Conservation (phyloP, 2,113 vertebrate species). For the Rynchops niger region DNA sequence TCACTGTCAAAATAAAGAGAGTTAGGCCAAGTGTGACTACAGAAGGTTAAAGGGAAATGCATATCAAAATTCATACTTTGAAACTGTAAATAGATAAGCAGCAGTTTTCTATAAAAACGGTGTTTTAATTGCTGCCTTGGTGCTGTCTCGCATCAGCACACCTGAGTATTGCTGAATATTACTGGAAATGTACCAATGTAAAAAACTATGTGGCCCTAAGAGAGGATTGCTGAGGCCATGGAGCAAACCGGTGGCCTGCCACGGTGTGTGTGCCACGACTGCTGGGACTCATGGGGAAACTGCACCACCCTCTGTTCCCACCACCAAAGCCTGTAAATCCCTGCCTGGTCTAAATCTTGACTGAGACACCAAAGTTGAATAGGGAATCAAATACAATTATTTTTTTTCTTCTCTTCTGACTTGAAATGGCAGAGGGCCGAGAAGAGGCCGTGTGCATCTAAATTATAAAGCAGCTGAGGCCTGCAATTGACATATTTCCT, state of each 20-base stretch:
- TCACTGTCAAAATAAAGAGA: neutral
- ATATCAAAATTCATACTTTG: neutral
- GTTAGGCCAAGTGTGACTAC: neutral
- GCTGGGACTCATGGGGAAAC: neutral
- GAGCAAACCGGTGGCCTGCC: neutral
- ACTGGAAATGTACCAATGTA: neutral
- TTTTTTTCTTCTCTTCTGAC: neutral
- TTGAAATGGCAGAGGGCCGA: neutral
- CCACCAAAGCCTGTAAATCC: neutral
- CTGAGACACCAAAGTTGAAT: neutral
- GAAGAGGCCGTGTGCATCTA: neutral
- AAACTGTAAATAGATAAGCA: neutral
- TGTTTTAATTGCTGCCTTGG: neutral
- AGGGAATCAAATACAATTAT: neutral
- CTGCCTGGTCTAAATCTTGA: neutral
- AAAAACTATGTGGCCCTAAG: neutral
- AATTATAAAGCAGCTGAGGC: neutral
- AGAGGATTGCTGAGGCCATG: neutral
- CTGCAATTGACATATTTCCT: neutral
- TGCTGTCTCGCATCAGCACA: neutral
- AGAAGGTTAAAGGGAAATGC: neutral
- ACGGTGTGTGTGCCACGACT: neutral
- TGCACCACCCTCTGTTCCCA: neutral
- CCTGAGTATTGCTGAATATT: neutral
- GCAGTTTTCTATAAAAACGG: neutral